phyloP scores from a whole-genome alignment of 1,140 invertebrate species.

The Campoletis sonorensis region DNA sequence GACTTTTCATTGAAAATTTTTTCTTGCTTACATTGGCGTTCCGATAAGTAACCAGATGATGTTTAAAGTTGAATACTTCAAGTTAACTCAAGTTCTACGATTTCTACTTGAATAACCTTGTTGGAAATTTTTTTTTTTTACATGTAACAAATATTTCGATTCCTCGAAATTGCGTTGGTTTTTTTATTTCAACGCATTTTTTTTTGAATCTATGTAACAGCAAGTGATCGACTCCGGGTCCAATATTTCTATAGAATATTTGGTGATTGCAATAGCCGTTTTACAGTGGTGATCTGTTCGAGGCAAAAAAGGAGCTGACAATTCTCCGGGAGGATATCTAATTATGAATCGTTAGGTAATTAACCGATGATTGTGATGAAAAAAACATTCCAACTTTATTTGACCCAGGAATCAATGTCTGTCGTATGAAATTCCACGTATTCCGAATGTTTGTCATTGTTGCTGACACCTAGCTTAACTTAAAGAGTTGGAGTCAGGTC shows the following conservation, averaged over 20 bases:
- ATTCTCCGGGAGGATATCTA: no score
- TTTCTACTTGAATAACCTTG: slow-evolving; percentile 57
- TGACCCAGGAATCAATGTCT: slow-evolving; percentile 18
- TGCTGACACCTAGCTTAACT: slow-evolving; percentile 61
- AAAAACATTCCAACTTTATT: not conserved
- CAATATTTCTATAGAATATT: not conserved
- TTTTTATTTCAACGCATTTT: not conserved
- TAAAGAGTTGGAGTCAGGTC: slow-evolving; percentile 51
- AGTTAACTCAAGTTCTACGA: slow-evolving; percentile 35
- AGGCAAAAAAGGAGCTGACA: not conserved
- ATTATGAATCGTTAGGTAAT: not conserved
- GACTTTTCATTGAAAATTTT: not conserved
- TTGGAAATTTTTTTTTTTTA: not conserved
- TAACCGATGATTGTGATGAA: not conserved
- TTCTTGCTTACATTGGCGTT: not conserved
- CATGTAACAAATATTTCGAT: not conserved
- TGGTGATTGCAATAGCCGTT: not conserved
- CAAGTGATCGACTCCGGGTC: not conserved
- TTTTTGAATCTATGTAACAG: not conserved
- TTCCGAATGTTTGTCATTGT: slow-evolving; percentile 34
- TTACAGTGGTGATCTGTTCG: not conserved
- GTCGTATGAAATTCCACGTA: slow-evolving; percentile 6
- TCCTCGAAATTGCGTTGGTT: no score
- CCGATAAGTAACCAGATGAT: not conserved
- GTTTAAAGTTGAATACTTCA: slow-evolving; percentile 51